phyloP scores from a whole-genome alignment of 2,113 vertebrate species.

The Protobothrops mucrosquamatus region DNA sequence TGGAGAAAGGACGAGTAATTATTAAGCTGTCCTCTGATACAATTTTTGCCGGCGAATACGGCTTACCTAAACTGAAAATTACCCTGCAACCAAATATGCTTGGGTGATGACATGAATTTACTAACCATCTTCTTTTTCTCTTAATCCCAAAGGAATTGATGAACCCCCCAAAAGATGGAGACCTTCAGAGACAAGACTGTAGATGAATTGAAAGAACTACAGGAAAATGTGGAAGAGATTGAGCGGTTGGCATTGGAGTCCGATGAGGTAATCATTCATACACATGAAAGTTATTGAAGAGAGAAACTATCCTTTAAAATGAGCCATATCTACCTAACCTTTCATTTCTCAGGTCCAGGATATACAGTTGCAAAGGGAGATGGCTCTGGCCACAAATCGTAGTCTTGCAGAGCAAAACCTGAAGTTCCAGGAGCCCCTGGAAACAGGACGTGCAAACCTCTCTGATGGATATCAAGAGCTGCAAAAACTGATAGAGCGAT shows the following conservation, averaged over 20 bases:
- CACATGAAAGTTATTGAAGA: not conserved
- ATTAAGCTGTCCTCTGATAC: not conserved
- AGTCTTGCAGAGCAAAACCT: slow-evolving; percentile 92
- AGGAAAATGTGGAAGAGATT: slow-evolving; percentile 52
- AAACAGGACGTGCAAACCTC: slow-evolving; percentile 76
- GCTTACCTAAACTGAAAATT: not conserved
- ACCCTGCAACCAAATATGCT: accelerated
- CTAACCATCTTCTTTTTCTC: accelerated
- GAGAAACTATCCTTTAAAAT: not conserved
- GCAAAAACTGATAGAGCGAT: slow-evolving; percentile 70
- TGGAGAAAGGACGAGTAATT: not conserved
- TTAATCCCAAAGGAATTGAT: accelerated
- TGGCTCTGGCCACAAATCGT: slow-evolving; percentile 91
- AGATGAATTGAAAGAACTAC: slow-evolving; percentile 52
- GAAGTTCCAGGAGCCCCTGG: slow-evolving; percentile 80
- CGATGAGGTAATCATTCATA: not conserved
- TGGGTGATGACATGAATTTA: not conserved
- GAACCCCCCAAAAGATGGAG: slow-evolving; percentile 41
- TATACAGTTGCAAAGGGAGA: slow-evolving; percentile 90
- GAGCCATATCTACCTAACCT: accelerated
- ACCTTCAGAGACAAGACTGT: slow-evolving; percentile 24
- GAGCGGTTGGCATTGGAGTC: slow-evolving; percentile 59
- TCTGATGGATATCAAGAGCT: slow-evolving; percentile 82
- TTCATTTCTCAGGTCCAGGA: slow-evolving; percentile 80
- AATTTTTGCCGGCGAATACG: not conserved